phyloP scores from a whole-genome alignment of 53 echinoderm and acorn worm species.

The Patiria pectinifera region DNA sequence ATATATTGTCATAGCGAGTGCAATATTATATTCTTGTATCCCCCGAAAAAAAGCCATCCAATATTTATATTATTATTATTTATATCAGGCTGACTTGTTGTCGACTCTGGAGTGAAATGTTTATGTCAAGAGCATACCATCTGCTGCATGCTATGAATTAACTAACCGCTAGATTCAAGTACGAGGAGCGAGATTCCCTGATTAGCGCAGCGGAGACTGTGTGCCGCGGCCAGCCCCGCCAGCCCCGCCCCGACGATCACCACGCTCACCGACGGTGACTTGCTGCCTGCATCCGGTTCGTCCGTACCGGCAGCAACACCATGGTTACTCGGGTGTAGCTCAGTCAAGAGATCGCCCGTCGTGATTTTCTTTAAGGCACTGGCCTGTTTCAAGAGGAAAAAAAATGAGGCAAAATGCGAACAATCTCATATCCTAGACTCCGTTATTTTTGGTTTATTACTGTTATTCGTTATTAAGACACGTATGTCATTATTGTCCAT shows the following conservation, averaged over 20 bases:
- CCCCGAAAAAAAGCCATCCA: too few species aligned
- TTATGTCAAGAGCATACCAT: too few species aligned
- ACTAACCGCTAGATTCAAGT: slow-evolving; percentile 85
- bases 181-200: slow-evolving; percentile 68
- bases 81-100: too few species aligned
- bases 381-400: not conserved
- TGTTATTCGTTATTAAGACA: too few species aligned
- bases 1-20: too few species aligned
- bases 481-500: too few species aligned
- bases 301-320: not conserved
- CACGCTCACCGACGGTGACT: slow-evolving; percentile 71
- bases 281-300: slow-evolving; percentile 3
- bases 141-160: not conserved
- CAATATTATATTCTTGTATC: too few species aligned
- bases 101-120: too few species aligned
- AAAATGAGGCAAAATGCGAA: too few species aligned
- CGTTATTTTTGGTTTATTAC: too few species aligned
- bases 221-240: slow-evolving; percentile 89
- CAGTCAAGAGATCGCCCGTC: slow-evolving; percentile 31
- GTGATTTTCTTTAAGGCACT: slow-evolving; percentile 61
- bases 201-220: slow-evolving; percentile 70
- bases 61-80: too few species aligned
- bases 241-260: slow-evolving; percentile 87
- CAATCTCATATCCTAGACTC: too few species aligned
- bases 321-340: slow-evolving; percentile 22